Base-by-base conservation (phyloP, 2,888 invertebrate genomes). In the Cephalotes varians region DNA sequence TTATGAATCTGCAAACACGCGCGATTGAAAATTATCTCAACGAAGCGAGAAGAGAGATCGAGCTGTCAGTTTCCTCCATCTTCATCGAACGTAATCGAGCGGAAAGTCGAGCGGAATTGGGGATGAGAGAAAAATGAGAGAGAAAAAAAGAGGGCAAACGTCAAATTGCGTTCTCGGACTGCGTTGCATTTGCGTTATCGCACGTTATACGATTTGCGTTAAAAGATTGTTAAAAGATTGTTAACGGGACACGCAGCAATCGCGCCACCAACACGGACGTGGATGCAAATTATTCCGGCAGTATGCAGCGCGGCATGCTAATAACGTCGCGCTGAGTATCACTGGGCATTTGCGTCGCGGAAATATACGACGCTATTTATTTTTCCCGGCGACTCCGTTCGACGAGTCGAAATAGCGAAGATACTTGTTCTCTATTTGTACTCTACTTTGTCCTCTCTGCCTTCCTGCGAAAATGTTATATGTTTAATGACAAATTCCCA, bases 281-380 rank as follows among this genome's bases (percentile, higher is more conserved):
- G 40, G 77, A 88, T 88, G 88, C 88, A 88, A 88, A 88, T 88
- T 88, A 80, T 81, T 67, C 58, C 67, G 56, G 87, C 86, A 83
- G 83, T 85, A 87, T 87, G 86, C 83, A 79, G 87, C 64, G 79
- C 67, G 51, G 85, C 87, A 88, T 88, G 89, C 85, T 88, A 88
- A 88, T 88, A 88, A 87, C 76, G 85, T 83, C 82, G 83, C 86
- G 79, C 76, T 79, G 83, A 88, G 85, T 88, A 88, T 88, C 86
- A 64, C 80, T 81, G 85, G 37, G 71, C 85, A 82, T 85, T 87
- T 87, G 77, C 83, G 76, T 72, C 79, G 58, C 67, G 76, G 25
- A 72, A 82, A 86, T 82, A 73, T 83, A 83, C 49, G 80, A n/a
- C 69, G 69, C 76, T 67, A 81, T 87, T 87, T 73, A 83, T 79